Conservation (phyloP, 2,888 invertebrate genomes). For the Lordiphosa fenestrarum region DNA sequence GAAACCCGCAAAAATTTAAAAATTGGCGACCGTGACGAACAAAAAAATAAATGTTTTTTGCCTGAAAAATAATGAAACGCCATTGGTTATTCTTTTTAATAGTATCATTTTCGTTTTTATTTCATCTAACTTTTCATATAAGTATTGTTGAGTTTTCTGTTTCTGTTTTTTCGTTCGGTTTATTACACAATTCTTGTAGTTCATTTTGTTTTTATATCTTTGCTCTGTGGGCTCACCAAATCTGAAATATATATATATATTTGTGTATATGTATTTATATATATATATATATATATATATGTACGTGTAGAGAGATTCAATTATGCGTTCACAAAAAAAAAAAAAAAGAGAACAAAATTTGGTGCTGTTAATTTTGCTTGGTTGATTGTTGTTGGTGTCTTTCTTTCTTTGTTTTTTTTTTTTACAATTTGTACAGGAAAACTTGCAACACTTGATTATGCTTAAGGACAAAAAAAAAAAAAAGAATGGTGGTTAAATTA, state of each 20-base stretch:
- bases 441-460: background rate
- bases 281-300: too few relatives aligned
- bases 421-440: slow-evolving; percentile 18
- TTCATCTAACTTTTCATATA: slow-evolving; percentile 42
- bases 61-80: background rate
- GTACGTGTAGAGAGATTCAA: too few relatives aligned
- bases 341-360: slow-evolving; percentile 13
- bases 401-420: slow-evolving; percentile 14
- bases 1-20: too few relatives aligned
- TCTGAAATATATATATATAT: too few relatives aligned
- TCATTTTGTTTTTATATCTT: slow-evolving; percentile 9
- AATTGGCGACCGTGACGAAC: too few relatives aligned
- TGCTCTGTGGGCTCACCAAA: slow-evolving; percentile 1
- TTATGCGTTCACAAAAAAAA: too few relatives aligned
- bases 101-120: slow-evolving; percentile 26
- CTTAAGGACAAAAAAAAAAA: slow-evolving; percentile 1
- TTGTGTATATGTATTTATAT: too few relatives aligned
- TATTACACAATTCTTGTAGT: slow-evolving; percentile 30
- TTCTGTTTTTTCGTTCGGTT: slow-evolving; percentile 5
- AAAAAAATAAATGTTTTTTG: slow-evolving; percentile 26
- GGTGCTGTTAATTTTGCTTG: slow-evolving; percentile 2
- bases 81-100: too few relatives aligned
- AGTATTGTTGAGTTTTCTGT: slow-evolving; percentile 13
- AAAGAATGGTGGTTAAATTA: too few relatives aligned
- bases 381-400: slow-evolving; percentile 7